Evolutionary conservation across 2,113 vertebrate genomes (phyloP).

Genomic region (Sapajus apella): DNA sequence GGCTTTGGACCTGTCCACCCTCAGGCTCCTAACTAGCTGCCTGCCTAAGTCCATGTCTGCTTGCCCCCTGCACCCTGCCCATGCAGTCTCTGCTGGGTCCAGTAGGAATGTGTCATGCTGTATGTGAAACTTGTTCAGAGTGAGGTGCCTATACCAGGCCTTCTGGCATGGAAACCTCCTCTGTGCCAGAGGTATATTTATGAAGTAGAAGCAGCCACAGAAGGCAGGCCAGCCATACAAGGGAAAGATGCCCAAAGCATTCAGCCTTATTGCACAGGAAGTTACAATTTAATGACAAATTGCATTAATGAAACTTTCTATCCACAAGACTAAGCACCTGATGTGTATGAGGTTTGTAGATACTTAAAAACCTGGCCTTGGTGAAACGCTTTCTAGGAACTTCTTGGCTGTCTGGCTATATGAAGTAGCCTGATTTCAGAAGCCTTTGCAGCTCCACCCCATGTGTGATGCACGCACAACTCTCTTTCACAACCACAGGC

Average conservation of each 20-base stretch:
- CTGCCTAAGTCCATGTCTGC: neutral
- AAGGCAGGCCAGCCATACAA: neutral
- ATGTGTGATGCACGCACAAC: neutral
- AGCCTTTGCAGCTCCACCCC: neutral
- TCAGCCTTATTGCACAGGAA: neutral
- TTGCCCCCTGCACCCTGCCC: neutral
- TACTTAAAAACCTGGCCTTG: neutral
- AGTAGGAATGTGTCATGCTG: too few species aligned
- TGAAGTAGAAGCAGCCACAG: neutral
- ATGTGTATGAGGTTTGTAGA: neutral
- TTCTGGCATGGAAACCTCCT: neutral
- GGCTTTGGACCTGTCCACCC: neutral
- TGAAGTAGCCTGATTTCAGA: neutral
- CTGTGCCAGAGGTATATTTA: neutral
- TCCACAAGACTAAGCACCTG: neutral
- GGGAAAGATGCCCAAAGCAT: neutral
- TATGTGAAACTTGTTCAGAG: neutral
- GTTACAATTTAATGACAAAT: neutral
- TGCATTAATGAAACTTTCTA: neutral
- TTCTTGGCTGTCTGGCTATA: neutral
- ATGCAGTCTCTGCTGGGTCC: neutral
- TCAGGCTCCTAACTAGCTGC: neutral
- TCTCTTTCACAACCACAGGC: neutral
- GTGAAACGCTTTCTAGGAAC: neutral
- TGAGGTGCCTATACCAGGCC: neutral